Percentiles rank a stretch among this genome's conserved stretches.
These are phyloP conservation scores for Enteromius unitaeniatus DNA, from an alignment of 2,797 vertebrate genomes.

Conservation along the genomic window DNA sequence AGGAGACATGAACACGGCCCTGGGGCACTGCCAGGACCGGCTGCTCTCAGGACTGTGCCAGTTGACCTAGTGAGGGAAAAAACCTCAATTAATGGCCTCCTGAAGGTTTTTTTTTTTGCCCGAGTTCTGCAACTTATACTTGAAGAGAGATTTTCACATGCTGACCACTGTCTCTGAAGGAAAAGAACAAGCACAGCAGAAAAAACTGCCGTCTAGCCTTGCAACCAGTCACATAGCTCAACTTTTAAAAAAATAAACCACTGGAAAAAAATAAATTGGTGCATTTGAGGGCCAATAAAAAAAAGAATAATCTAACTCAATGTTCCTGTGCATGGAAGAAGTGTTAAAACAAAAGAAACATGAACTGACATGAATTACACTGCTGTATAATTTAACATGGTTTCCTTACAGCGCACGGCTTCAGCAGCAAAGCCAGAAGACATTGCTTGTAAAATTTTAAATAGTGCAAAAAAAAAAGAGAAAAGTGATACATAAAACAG, in stretches of 20 bases:
- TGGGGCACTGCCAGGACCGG: conserved; percentile 37
- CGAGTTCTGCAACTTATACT: conserved; percentile 26
- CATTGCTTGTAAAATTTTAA: conserved; percentile 73
- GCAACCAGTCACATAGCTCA: conserved; percentile 45
- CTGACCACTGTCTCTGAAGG: conserved; percentile 34
- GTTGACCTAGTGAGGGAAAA: conserved; percentile 33
- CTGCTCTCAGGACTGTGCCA: conserved; percentile 40
- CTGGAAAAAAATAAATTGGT: conserved; percentile 62
- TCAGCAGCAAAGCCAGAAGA: conserved; percentile 64
- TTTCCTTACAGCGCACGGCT: conserved; percentile 58
- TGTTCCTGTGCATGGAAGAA: conserved; percentile 7
- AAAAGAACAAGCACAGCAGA: conserved; percentile 58
- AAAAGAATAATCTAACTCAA: conserved; percentile 32
- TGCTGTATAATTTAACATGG: conserved; percentile 66
- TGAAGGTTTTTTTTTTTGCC: conserved; percentile 18
- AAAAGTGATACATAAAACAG: conserved; percentile 67
- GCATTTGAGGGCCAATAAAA: conserved; percentile 43
- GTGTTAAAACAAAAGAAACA: conserved; percentile 34
- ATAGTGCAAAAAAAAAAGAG: conserved; percentile 59
- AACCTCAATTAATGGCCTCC: conserved; percentile 31
- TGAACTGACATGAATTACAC: conserved; percentile 36
- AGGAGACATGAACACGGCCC: conserved; percentile 41
- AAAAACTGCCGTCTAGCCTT: conserved; percentile 39
- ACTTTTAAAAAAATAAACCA: conserved; percentile 54
- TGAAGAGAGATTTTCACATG: conserved; percentile 14